Base-by-base conservation (phyloP, 2,888 invertebrate genomes). In the Drosophila barbarae region DNA sequence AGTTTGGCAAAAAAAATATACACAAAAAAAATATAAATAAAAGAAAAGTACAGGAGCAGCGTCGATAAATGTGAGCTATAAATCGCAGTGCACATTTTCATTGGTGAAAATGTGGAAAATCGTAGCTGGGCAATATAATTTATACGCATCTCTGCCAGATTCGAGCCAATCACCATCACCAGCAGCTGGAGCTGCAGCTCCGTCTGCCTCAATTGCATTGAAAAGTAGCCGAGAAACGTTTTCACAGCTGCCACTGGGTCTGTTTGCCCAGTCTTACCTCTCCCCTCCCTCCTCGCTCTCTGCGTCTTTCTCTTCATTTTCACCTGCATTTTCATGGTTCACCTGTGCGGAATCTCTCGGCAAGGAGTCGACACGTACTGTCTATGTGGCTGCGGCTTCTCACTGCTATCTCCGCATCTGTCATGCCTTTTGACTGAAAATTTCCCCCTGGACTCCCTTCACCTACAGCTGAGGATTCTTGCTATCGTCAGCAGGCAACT, bases 381-480 rank as follows among this genome's bases (percentile, higher is more conserved):
- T 18, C 18, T 38, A 21, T 41, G 39, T 61, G 36, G 30, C 51
- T 51, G 51, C 58, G 58, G 49, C 44, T 53, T 41, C 21, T 56
- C 28, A 7, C 36, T 30, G 59, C 64, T 59, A 63, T 77, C 56
- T 57, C 50, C 59, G 58, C 75, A 81, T 61, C 84, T 68, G 75
- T 72, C 77, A 77, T 77, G 77, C 65, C 69, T 49, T 72, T 77
- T 84, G 57, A 42, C 36, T 53, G 42, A 39, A 57, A 50, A 32
- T 54, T 35, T 30, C 38, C 18, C 46, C 13, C 30, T 30, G 46
- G 12, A 8, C 18, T 13, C 46, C 18, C 30, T 23, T 28, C 61
- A 26, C 26, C 57, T 49, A 15, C 36, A 2, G 12, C 34, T 13
- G 18, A 54, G 44, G 63, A 53, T 35, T 58, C 51, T 38, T 56